phyloP scores from a whole-genome alignment of 1,140 invertebrate genomes.

The Samia ricini region DNA sequence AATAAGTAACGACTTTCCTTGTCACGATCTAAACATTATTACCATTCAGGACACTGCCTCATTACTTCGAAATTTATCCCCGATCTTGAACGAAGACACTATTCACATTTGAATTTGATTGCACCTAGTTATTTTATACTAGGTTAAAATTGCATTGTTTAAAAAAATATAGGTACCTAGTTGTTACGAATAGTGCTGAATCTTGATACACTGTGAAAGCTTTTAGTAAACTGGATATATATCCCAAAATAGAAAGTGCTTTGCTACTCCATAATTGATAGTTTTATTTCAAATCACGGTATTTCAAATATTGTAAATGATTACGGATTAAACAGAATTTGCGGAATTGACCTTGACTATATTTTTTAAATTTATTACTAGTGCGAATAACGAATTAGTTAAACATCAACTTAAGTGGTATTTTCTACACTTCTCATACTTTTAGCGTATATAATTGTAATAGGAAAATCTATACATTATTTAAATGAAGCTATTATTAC shows the following conservation, averaged over 20 bases:
- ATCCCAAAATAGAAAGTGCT: too few species aligned
- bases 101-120: background rate
- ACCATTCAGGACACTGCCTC: background rate
- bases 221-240: too few species aligned
- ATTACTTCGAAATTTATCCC: background rate
- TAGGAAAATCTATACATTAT: background rate
- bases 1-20: background rate
- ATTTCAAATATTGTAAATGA: background rate
- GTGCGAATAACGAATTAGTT: background rate
- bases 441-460: background rate
- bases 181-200: too few species aligned
- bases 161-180: too few species aligned
- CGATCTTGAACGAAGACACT: background rate
- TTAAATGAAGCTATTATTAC: background rate
- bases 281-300: background rate
- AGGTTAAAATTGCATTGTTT: too few species aligned
- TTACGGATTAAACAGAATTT: background rate
- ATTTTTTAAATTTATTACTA: background rate
- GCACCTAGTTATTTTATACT: background rate
- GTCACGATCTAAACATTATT: background rate
- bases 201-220: too few species aligned
- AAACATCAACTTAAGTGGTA: background rate
- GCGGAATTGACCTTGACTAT: background rate
- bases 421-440: background rate
- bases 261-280: background rate